Conservation (phyloP, 2,888 invertebrate species). For the Tolmerus cingulatus region DNA sequence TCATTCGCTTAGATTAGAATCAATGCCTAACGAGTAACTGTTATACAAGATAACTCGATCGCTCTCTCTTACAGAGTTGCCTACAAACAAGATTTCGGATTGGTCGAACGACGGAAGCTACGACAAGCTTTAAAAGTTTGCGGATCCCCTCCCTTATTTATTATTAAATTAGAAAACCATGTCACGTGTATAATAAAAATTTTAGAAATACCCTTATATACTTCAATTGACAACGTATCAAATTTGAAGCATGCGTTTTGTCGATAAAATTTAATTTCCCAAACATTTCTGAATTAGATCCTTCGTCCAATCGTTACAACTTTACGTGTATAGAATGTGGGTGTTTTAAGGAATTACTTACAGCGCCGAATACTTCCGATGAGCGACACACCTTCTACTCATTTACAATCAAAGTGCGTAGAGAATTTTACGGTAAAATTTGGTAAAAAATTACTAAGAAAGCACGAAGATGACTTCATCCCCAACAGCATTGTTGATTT, state of each 20-base stretch:
- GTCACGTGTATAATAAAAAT: no score
- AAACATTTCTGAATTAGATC: neutral
- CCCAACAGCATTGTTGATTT: neutral
- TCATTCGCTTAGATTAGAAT: no score
- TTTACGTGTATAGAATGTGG: neutral
- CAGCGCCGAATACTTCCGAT: neutral
- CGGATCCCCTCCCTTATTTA: no score
- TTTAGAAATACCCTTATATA: neutral
- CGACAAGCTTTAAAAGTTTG: no score
- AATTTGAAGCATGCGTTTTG: neutral
- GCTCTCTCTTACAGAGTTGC: no score
- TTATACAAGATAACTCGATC: no score
- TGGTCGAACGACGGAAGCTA: no score
- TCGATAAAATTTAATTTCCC: neutral
- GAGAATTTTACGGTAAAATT: neutral
- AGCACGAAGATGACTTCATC: neutral
- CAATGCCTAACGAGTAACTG: no score
- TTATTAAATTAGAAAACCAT: no score
- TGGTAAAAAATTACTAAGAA: neutral
- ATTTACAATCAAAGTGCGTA: neutral
- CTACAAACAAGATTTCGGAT: no score
- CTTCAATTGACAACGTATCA: neutral
- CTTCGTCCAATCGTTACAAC: neutral
- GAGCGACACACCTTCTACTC: neutral
- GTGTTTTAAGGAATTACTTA: neutral